Base-by-base conservation (phyloP, 2,113 vertebrate genomes). In the Macroglossus sobrinus region DNA sequence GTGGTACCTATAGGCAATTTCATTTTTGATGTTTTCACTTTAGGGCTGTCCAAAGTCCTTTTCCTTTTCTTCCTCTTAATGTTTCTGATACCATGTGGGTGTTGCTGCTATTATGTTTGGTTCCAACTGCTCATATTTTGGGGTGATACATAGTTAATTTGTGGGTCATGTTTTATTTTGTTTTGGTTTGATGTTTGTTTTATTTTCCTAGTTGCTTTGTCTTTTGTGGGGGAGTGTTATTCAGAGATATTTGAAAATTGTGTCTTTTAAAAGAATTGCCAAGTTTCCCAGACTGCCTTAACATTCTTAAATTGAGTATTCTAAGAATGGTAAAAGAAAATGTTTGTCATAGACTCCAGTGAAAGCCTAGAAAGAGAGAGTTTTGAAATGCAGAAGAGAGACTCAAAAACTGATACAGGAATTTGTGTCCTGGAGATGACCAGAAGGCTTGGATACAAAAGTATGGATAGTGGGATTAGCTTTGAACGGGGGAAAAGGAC, bases 221-320 rank as follows among this genome's bases (percentile, higher is more conserved):
- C 18, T 68, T 13, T 74, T 93, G 9, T 13, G 10, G 28, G 28
- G 3, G 35, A 40, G 30, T 28, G 35, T 35, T 66, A 55, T 72
- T 63, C 9, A 75, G 0, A 22, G 18, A 72, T 89, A 21, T 80
- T 80, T 78, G 55, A 79, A 78, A 81, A 59, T 53, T 35, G 53
- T 24, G 35, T 61, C 64, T 92, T 87, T 92, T 14, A 50, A 50
- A 50, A 50, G 50, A 50, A 85, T 88, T 21, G 72, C 33, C 63
- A 53, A 33, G 28, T 82, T 97, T 24, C 50, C 55, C 19, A 30
- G 38, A 85, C 18, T 71, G 35, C 38, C 6, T 89, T 16, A 87
- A 28, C 18, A 50, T 86, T 94, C 55, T 94, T 91, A 84, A 87
- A 96, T 38, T 84, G 30, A 84, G 4, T 78, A 59, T 93, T 93